Evolutionary conservation across 2,888 invertebrate species (phyloP).

Genomic region (Sesia apiformis): DNA sequence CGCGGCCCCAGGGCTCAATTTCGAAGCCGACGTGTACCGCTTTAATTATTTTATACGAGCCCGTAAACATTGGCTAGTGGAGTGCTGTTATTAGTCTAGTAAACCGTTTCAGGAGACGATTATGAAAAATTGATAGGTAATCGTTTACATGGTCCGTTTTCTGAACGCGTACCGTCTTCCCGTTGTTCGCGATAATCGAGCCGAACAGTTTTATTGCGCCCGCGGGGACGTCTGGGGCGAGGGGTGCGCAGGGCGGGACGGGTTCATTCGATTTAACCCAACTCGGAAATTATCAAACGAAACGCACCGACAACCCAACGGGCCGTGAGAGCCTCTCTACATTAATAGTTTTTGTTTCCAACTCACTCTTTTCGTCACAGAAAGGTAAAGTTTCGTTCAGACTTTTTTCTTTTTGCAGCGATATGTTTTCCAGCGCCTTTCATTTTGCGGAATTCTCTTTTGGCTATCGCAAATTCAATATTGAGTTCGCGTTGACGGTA

Average conservation of each 20-base stretch:
- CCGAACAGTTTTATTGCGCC: constrained; percentile 49
- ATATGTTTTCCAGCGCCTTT: constrained; percentile 41
- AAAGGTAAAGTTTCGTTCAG: constrained; percentile 29
- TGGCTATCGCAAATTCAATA: not conserved
- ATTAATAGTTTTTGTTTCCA: constrained; percentile 68
- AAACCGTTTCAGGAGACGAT: not conserved
- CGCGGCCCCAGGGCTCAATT: constrained; percentile 62
- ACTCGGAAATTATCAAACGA: constrained; percentile 71
- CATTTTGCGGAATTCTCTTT: constrained; percentile 16
- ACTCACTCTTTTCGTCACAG: constrained; percentile 49
- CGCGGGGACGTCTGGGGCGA: constrained; percentile 20
- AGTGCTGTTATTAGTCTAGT: not conserved
- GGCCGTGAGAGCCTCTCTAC: constrained; percentile 56
- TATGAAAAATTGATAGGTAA: not conserved
- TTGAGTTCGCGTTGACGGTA: not conserved
- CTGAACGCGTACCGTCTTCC: constrained; percentile 23
- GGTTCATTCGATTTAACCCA: constrained; percentile 69
- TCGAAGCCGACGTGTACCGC: constrained; percentile 47
- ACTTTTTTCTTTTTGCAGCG: constrained; percentile 32
- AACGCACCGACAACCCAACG: constrained; percentile 65
- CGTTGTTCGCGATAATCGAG: constrained; percentile 40
- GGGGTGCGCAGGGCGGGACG: constrained; percentile 16
- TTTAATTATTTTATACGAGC: constrained; percentile 59
- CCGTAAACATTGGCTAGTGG: constrained; percentile 4
- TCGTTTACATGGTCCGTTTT: constrained; percentile 20